Base-by-base conservation (phyloP, 2,888 invertebrate genomes). In the Lingula anatina region DNA sequence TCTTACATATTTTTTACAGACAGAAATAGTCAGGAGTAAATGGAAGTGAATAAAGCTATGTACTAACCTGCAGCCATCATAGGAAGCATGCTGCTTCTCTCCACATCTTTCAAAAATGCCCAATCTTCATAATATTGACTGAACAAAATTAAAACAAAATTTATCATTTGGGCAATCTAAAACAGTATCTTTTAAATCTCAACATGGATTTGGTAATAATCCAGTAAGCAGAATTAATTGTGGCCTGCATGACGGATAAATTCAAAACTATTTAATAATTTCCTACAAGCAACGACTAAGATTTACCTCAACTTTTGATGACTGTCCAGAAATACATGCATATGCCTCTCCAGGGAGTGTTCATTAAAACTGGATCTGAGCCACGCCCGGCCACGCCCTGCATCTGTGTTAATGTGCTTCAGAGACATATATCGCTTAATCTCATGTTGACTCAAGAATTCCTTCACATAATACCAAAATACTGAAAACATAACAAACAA, bases 341-440 rank as follows among this genome's bases (percentile, higher is more conserved):
- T 81, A 78, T 90, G 77, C 49, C 78, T 60, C 60, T 91, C 90
- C 40, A 96, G 80, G 0, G 92, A 90, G 63, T 89, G 84, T 75
- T 96, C 96, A 80, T 96, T 96, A 24, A 96, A 81, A 3, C 90
- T 82, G 20, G 92, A 87, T 57, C 95, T 82, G 26, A 96, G 83
- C 85, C 95, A 94, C 24, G 94, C 90, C 66, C 90, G 83, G 23
- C 89, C 89, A 64, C 88, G 83, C 18, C 92, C 92, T 45, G 85
- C 81, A 73, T 89, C 88, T 0, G 86, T 86, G 77, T 82, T 84
- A 41, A 89, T 82, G 36, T 67, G 56, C 56, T 81, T 80, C 52
- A 90, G 77, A 5, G 86, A 83, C 63, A 84, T 82, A 75, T 89
- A 95, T 46, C 95, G 83, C 49, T 74, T 70, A 20, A 64, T 53